A percentile compares a stretch with the other conserved stretches of the same genome.
phyloP scores from a whole-genome alignment of 2,888 invertebrate species.

The Glyphotaelius pellucidus region DNA sequence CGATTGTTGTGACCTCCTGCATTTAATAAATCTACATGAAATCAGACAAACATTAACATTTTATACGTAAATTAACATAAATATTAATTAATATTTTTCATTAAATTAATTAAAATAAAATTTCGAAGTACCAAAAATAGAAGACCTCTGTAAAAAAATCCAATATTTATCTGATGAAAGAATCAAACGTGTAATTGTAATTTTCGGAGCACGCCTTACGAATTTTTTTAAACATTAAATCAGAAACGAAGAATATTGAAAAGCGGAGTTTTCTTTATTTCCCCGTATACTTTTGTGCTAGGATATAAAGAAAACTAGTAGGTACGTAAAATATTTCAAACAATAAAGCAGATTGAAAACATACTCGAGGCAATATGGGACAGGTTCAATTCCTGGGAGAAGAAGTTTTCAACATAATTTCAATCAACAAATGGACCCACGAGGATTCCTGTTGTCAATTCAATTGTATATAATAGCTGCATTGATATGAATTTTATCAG shows the following conservation, averaged over 20 bases:
- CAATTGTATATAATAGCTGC: not conserved
- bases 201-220: no score
- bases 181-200: no score
- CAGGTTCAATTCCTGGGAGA: not conserved
- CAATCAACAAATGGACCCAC: slow-evolving; percentile 37
- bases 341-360: not conserved
- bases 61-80: no score
- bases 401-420: not conserved
- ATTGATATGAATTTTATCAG: not conserved
- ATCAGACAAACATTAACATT: no score
- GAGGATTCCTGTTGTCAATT: slow-evolving; percentile 6
- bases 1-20: no score
- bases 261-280: not conserved
- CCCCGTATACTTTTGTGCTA: not conserved
- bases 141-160: no score
- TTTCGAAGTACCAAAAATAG: no score
- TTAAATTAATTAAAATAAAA: no score
- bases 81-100: no score
- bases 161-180: no score
- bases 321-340: not conserved
- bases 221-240: not conserved
- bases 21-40: no score
- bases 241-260: not conserved
- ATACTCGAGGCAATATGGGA: not conserved
- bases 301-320: not conserved